Evolutionary conservation across 2,113 vertebrate species (phyloP).

Genomic region (Istiophorus platypterus): DNA sequence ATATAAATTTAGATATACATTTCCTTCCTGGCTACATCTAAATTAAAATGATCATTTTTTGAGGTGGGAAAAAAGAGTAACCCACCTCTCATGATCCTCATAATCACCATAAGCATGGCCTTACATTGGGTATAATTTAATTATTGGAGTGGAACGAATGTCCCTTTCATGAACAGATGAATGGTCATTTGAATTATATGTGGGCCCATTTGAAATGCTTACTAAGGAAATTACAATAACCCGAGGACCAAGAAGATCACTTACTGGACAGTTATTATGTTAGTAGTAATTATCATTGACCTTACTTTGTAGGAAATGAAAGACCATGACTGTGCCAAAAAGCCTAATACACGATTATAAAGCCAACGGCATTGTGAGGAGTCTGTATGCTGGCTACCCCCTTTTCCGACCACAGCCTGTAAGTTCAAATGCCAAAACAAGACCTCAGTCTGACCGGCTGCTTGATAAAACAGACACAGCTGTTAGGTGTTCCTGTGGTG

Average conservation of each 20-base stretch:
- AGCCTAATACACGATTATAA: conserved; percentile 11
- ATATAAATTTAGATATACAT: not conserved
- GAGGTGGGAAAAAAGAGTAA: not conserved
- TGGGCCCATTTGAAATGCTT: conserved; percentile 38
- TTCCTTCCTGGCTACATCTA: not conserved
- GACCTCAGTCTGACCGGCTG: conserved; percentile 29
- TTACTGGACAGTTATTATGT: conserved; percentile 30
- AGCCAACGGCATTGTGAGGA: conserved; percentile 6
- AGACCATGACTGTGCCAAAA: not conserved
- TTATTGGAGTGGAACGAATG: conserved; percentile 23
- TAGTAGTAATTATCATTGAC: conserved; percentile 48
- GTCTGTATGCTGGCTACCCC: conserved; percentile 4
- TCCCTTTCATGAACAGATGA: conserved; percentile 48
- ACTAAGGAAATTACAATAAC: conserved; percentile 50
- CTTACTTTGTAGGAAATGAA: conserved; percentile 47
- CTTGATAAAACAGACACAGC: conserved; percentile 50
- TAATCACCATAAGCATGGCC: not conserved
- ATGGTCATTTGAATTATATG: conserved; percentile 47
- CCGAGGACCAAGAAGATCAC: conserved; percentile 19
- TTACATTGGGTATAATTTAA: conserved; percentile 36
- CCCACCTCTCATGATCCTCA: not conserved
- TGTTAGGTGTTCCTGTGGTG: conserved; percentile 22
- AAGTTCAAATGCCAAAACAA: conserved; percentile 40
- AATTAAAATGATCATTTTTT: not conserved
- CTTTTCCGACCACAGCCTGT: conserved; percentile 26